Base-by-base conservation (phyloP, 2,888 invertebrate species). In the Julus scanicus region DNA sequence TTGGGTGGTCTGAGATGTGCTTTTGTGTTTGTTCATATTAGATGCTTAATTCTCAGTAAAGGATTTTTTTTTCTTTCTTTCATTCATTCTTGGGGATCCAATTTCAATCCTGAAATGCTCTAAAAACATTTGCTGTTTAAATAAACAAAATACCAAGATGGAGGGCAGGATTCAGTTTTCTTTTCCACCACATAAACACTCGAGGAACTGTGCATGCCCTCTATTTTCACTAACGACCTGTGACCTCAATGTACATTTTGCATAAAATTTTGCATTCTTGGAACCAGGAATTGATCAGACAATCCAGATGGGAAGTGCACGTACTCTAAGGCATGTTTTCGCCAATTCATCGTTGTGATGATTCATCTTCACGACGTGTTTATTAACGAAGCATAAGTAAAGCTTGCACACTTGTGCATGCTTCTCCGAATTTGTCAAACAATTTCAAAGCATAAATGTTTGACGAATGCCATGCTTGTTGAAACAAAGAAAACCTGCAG, bases 321-420 rank as follows among this genome's bases (percentile, higher is more conserved):
- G 3, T n/a, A 63, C 57, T 1, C 57, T 17, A 4, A 20, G n/a
- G 44, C n/a, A 71, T 20, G 71, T 71, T 71, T 71, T 71, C 20
- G 71, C 71, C 71, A n/a, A 71, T 71, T 20, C 71, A 63, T 63
- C 63, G n/a, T 71, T 71, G 20, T n/a, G n/a, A 3, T 71, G 71
- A 71, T 71, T 71, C 71, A 71, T 20, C 20, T 71, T 71, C 29
- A 71, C 20, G n/a, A 71, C 71, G 71, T 71, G 71, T 71, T 71
- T 71, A 71, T 71, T 71, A 71, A 20, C 71, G 8, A 71, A 8
- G 29, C 71, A 71, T 71, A 71, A 71, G n/a, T n/a, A 63, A 15
- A 53, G 48, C 48, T n/a, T 9, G 48, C 53, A 11, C 53, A 53
- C 53, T 53, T 53, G 53, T 8, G 53, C 53, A 53, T 53, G 15